A percentile compares a stretch with the other conserved stretches of the same genome.
Conservation (phyloP, 2,113 vertebrate genomes). For the Tragelaphus scriptus region DNA sequence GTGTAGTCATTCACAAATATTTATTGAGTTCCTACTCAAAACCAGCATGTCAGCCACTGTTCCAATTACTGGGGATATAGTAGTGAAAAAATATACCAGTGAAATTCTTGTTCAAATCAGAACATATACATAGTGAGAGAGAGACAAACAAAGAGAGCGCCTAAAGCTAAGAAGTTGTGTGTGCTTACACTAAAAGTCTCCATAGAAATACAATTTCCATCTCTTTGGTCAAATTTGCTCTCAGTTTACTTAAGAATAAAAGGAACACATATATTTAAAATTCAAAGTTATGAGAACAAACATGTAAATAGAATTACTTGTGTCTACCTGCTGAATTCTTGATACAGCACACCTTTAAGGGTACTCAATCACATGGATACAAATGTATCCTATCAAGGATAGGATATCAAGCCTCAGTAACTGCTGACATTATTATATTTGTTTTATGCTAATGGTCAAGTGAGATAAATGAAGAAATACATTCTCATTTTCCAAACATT, state of each 20-base stretch:
- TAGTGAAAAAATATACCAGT: neutral
- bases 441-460: neutral
- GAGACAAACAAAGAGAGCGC: constrained; percentile 57
- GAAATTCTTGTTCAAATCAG: neutral
- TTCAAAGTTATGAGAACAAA: neutral
- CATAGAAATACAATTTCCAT: constrained; percentile 67
- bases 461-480: neutral
- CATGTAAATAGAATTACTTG: neutral
- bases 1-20: neutral
- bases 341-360: neutral
- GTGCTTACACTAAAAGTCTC: constrained; percentile 63
- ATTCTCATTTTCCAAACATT: neutral
- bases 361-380: neutral
- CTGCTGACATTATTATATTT: neutral
- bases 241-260: constrained; percentile 6
- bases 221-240: constrained; percentile 51
- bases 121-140: neutral
- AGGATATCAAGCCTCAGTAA: neutral
- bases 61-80: neutral
- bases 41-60: neutral
- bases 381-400: neutral
- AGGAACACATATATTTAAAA: constrained; percentile 31
- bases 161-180: constrained; percentile 55
- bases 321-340: neutral
- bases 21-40: neutral